Evolutionary conservation across 1,140 invertebrate genomes (phyloP).

Genomic region (Apis florea): DNA sequence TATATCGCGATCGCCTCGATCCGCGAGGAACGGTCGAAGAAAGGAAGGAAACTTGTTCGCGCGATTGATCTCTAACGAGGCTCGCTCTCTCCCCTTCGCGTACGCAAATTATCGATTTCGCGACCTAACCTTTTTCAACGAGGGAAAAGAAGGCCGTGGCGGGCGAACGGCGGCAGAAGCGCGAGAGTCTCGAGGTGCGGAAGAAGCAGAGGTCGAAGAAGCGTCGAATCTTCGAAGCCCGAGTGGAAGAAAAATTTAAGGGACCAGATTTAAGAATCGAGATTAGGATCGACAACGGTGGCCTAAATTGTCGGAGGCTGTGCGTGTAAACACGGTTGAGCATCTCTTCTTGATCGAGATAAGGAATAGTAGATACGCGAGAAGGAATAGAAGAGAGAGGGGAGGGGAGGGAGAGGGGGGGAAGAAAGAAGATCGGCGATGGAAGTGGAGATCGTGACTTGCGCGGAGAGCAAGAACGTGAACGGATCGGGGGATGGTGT

Average conservation of each 20-base stretch:
- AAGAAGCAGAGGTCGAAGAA: too few species aligned
- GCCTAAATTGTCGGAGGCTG: too few species aligned
- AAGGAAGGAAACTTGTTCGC: conserved; percentile 30
- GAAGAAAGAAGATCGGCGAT: conserved; percentile 32
- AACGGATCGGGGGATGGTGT: conserved; percentile 37
- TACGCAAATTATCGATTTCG: conserved; percentile 54
- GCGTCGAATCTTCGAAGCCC: too few species aligned
- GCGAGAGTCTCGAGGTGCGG: conserved; percentile 11
- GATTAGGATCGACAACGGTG: too few species aligned
- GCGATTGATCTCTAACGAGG: conserved; percentile 57
- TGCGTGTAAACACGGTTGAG: too few species aligned
- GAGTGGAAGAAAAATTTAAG: too few species aligned
- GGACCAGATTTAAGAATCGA: too few species aligned
- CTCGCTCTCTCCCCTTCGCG: background rate
- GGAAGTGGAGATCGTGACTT: conserved; percentile 75
- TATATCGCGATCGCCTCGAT: too few species aligned
- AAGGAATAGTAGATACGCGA: background rate
- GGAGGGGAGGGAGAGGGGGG: background rate
- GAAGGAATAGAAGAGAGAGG: background rate
- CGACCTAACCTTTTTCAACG: conserved; percentile 60
- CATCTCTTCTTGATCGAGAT: too few species aligned
- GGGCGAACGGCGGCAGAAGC: conserved; percentile 13
- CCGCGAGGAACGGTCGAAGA: too few species aligned
- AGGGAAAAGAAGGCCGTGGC: conserved; percentile 40
- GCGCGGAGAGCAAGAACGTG: conserved; percentile 68